Conservation (phyloP, 2,113 vertebrate species). For the Theristicus caerulescens region DNA sequence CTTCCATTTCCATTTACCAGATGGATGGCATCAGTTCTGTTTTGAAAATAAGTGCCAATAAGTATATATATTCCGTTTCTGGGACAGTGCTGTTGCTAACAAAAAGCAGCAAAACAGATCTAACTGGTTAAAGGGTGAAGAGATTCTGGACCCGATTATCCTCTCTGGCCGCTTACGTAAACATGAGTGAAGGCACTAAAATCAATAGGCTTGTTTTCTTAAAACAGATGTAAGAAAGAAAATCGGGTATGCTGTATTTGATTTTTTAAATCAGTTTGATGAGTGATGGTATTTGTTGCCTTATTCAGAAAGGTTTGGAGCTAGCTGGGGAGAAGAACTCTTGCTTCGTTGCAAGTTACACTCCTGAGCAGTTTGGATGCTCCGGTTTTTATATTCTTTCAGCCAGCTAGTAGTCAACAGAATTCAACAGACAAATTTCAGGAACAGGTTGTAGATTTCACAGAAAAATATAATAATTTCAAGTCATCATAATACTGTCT, state of each 20-base stretch:
- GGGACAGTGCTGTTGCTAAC: not conserved
- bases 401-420: not conserved
- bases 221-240: not conserved
- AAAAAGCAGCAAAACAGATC: not conserved
- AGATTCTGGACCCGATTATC: not conserved
- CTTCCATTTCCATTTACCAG: not conserved
- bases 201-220: not conserved
- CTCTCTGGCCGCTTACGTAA: not conserved
- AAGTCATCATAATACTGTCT: not conserved
- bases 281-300: not conserved
- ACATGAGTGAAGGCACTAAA: not conserved
- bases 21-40: not conserved
- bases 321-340: not conserved
- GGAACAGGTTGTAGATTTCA: not conserved
- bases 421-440: not conserved
- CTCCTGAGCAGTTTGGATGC: not conserved
- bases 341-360: not conserved
- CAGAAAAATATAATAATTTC: not conserved
- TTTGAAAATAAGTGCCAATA: not conserved
- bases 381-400: not conserved
- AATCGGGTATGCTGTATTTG: not conserved
- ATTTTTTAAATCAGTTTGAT: not conserved
- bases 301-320: not conserved
- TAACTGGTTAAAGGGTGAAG: not conserved
- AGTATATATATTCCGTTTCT: not conserved